Percentiles rank a stretch among this genome's conserved stretches.
Conservation (phyloP, 2,888 invertebrate genomes). For the Aspidiotus destructor region DNA sequence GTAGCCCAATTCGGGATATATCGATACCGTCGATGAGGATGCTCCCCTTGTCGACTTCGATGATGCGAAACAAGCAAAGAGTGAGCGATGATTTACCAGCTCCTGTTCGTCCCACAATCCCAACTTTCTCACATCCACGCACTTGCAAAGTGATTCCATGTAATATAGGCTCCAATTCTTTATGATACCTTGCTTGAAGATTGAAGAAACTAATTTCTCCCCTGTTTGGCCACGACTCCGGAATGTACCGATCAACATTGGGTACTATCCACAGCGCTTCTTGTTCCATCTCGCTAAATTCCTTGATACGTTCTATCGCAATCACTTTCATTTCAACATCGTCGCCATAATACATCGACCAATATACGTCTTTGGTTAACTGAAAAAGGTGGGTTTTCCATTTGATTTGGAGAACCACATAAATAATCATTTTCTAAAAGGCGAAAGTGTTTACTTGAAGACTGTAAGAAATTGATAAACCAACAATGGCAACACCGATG, state of each 20-base stretch:
- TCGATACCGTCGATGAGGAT: slow-evolving; percentile 78
- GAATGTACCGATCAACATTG: slow-evolving; percentile 38
- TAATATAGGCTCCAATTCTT: slow-evolving; percentile 76
- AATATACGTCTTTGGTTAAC: slow-evolving; percentile 91
- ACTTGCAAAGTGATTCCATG: slow-evolving; percentile 68
- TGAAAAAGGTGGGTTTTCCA: too few species aligned
- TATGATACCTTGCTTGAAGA: slow-evolving; percentile 75
- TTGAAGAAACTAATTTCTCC: slow-evolving; percentile 72
- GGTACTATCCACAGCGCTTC: slow-evolving; percentile 37
- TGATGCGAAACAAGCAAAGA: slow-evolving; percentile 75
- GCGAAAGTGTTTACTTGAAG: slow-evolving; percentile 57
- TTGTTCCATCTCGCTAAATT: slow-evolving; percentile 78
- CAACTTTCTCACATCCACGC: slow-evolving; percentile 70
- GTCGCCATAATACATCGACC: slow-evolving; percentile 91
- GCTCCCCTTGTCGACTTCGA: slow-evolving; percentile 70
- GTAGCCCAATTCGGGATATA: slow-evolving; percentile 70
- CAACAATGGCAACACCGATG: slow-evolving; percentile 67
- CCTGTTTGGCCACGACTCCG: slow-evolving; percentile 61
- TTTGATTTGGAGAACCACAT: too few species aligned
- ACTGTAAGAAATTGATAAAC: slow-evolving; percentile 79
- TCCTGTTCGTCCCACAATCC: slow-evolving; percentile 81
- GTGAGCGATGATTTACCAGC: slow-evolving; percentile 88
- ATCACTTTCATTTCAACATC: slow-evolving; percentile 97
- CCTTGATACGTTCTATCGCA: slow-evolving; percentile 92
- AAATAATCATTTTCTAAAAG: too few species aligned